These are phyloP conservation scores for Drosophila neonasuta DNA, from an alignment of 2,888 invertebrate genomes.

Conservation along the genomic window DNA sequence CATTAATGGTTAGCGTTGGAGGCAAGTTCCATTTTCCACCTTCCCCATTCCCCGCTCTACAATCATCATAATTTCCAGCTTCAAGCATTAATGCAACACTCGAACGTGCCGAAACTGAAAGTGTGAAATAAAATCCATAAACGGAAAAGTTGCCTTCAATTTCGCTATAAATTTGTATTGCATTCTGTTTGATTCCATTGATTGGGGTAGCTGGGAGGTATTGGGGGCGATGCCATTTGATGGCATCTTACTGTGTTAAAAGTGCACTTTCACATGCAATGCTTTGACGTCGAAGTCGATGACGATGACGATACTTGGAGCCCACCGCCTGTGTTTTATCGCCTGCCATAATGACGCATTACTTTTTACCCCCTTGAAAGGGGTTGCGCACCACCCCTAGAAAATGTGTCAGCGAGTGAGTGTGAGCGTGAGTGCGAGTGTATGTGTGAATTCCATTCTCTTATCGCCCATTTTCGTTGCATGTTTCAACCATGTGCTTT, in stretches of 20 bases:
- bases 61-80: constrained; percentile 7
- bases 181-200: constrained; percentile 6
- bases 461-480: constrained; percentile 51
- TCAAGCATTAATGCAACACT: constrained; percentile 27
- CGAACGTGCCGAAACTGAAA: constrained; percentile 56
- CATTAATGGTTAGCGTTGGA: constrained; percentile 48
- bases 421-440: constrained; percentile 9
- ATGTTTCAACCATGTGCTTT: constrained; percentile 33
- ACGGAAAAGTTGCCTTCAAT: constrained; percentile 30
- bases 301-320: constrained; percentile 1
- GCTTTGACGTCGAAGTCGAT: constrained; percentile 39
- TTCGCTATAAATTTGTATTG: constrained; percentile 26
- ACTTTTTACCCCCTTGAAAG: constrained; percentile 16
- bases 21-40: neutral
- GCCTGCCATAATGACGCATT: constrained; percentile 50
- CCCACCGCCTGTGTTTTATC: constrained; percentile 27
- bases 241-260: constrained; percentile 48
- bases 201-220: neutral
- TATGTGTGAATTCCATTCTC: constrained; percentile 11
- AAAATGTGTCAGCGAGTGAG: neutral
- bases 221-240: constrained; percentile 4
- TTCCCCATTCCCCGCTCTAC: neutral
- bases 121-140: constrained; percentile 52
- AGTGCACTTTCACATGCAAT: constrained; percentile 61
- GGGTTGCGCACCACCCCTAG: constrained; percentile 7